Evolutionary conservation across 2,797 vertebrate genomes (phyloP).

Genomic region (Oreochromis grahami): DNA sequence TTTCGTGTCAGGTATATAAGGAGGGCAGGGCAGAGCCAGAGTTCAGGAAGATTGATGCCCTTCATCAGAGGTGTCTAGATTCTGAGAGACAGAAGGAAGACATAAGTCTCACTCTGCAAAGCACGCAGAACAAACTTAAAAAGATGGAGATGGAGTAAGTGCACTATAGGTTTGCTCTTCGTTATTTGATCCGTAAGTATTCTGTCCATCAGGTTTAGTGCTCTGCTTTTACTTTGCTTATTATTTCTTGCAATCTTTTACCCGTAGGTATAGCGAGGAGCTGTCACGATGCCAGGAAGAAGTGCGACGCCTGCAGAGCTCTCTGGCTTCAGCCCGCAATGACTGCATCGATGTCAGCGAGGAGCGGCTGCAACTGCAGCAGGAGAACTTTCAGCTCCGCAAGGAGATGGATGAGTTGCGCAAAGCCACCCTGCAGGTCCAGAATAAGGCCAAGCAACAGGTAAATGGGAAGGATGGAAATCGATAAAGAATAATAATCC

Average conservation of each 20-base stretch:
- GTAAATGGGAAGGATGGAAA: constrained; percentile 52
- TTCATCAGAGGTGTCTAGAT: constrained; percentile 86
- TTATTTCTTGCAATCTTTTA: neutral
- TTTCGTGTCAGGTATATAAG: constrained; percentile 77
- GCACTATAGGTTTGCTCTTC: neutral
- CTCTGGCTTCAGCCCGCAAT: constrained; percentile 80
- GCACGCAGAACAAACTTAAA: constrained; percentile 84
- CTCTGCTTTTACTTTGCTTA: neutral
- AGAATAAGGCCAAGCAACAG: constrained; percentile 88
- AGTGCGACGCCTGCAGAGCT: constrained; percentile 81
- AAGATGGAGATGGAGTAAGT: constrained; percentile 90
- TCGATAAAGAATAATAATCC: neutral
- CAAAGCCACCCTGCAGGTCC: constrained; percentile 75
- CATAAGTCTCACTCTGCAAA: constrained; percentile 82
- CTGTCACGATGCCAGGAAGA: constrained; percentile 84
- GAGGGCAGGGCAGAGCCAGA: constrained; percentile 82
- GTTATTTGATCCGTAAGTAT: neutral
- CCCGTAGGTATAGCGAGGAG: constrained; percentile 85
- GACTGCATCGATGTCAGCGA: constrained; percentile 83
- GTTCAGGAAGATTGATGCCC: constrained; percentile 85
- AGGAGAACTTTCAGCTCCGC: constrained; percentile 84
- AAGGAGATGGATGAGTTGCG: constrained; percentile 84
- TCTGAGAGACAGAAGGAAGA: constrained; percentile 87
- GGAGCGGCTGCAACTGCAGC: constrained; percentile 87
- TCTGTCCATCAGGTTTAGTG: neutral